phyloP scores from a whole-genome alignment of 2,888 invertebrate genomes.

The Eurois occulta region DNA sequence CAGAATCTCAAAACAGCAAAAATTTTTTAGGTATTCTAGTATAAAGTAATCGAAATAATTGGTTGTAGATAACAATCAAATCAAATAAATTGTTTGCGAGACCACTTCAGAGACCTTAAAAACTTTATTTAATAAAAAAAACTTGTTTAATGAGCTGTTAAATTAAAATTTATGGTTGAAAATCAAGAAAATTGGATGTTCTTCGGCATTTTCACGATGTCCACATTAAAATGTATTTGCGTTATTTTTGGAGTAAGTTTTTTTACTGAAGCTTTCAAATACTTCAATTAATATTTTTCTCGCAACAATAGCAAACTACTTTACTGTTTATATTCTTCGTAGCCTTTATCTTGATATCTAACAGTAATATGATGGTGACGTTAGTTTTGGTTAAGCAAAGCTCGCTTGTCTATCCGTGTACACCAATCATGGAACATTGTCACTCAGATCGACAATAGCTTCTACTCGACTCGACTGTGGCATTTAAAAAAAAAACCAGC shows the following conservation, averaged over 20 bases:
- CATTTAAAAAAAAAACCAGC: too few relatives aligned
- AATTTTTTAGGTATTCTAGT: background rate
- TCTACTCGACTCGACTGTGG: background rate
- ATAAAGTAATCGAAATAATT: conserved; percentile 3
- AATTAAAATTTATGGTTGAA: background rate
- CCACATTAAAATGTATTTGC: background rate
- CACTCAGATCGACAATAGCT: background rate
- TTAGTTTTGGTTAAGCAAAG: background rate
- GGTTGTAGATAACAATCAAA: background rate
- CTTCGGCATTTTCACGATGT: background rate
- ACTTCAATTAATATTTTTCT: background rate
- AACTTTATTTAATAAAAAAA: background rate
- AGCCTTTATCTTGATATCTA: background rate
- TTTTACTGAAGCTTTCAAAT: background rate
- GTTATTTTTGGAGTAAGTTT: background rate
- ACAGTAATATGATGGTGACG: background rate
- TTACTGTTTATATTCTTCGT: background rate
- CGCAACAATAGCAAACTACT: background rate
- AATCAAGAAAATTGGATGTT: background rate
- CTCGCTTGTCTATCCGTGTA: background rate
- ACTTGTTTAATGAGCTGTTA: background rate
- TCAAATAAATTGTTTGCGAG: background rate
- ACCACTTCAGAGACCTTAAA: background rate
- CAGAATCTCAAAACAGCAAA: background rate
- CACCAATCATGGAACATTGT: background rate